Evolutionary conservation across 2,797 vertebrate species (phyloP).

Genomic region (Sylvilagus floridanus): DNA sequence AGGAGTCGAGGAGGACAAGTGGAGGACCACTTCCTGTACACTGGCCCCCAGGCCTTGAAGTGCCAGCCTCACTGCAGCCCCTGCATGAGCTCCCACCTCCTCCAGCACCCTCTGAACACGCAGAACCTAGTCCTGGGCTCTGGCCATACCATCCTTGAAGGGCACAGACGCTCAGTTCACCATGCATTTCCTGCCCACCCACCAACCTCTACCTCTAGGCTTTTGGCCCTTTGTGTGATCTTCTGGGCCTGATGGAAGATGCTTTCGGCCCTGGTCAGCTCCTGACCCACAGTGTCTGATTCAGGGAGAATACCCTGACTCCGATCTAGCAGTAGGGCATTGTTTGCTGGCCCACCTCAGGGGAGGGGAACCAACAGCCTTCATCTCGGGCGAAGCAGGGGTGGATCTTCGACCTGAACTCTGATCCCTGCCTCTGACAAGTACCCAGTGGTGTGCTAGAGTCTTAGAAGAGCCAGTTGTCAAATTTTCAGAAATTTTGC

Average conservation of each 20-base stretch:
- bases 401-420: not conserved
- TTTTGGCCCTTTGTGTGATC: conserved; percentile 87
- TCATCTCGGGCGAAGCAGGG: too few relatives aligned
- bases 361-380: conserved; percentile 92
- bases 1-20: not conserved
- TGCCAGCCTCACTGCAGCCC: conserved; percentile 85
- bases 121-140: conserved; percentile 83
- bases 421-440: not conserved
- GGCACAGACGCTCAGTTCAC: not conserved
- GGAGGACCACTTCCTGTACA: conserved; percentile 82
- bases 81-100: conserved; percentile 80
- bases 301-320: conserved; percentile 90
- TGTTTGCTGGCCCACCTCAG: conserved; percentile 82
- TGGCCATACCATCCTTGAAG: conserved; percentile 87
- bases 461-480: not conserved
- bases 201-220: not conserved
- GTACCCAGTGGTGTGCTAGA: not conserved
- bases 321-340: conserved; percentile 87
- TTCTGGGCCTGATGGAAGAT: conserved; percentile 89
- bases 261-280: conserved; percentile 87
- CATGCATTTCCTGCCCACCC: not conserved
- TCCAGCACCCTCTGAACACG: conserved; percentile 86
- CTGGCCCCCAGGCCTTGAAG: conserved; percentile 85
- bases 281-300: conserved; percentile 86
- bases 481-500: not conserved